Conservation (phyloP, 2,888 invertebrate genomes). For the Chrysolina americana region DNA sequence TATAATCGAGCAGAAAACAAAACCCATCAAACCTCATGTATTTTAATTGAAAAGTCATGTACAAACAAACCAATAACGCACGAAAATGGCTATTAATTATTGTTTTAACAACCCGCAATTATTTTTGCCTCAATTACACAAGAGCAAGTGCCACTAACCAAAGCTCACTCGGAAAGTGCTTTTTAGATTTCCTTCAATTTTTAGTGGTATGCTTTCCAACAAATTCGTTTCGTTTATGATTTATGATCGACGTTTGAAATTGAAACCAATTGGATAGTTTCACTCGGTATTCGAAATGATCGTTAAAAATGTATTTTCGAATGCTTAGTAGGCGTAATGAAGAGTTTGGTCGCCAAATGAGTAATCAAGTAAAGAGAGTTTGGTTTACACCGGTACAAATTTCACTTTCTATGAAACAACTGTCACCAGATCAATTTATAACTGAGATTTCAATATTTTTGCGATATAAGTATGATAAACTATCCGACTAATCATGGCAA, state of each 20-base stretch:
- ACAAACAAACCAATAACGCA: slow-evolving; percentile 10
- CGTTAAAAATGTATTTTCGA: background rate
- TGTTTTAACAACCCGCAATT: slow-evolving; percentile 14
- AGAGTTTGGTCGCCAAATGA: background rate
- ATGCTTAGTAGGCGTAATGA: background rate
- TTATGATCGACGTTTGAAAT: background rate
- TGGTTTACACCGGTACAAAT: no score
- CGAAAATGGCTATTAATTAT: slow-evolving; percentile 3
- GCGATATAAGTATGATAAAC: no score
- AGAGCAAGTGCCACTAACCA: background rate
- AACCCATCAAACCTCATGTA: background rate
- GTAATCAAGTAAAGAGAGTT: background rate
- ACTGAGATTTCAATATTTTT: no score
- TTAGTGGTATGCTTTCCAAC: background rate
- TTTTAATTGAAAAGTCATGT: slow-evolving; percentile 7
- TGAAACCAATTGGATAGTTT: slow-evolving; percentile 6
- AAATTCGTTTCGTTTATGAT: slow-evolving; percentile 6
- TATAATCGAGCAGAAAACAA: background rate
- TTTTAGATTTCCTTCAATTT: background rate
- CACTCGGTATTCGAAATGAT: background rate
- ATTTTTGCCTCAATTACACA: slow-evolving; percentile 7
- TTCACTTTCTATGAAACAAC: no score
- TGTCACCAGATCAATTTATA: no score
- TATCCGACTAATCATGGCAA: no score
- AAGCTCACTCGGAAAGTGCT: background rate